Conservation (phyloP, 2,797 vertebrate genomes). For the Poeciliopsis paucimaculata region DNA sequence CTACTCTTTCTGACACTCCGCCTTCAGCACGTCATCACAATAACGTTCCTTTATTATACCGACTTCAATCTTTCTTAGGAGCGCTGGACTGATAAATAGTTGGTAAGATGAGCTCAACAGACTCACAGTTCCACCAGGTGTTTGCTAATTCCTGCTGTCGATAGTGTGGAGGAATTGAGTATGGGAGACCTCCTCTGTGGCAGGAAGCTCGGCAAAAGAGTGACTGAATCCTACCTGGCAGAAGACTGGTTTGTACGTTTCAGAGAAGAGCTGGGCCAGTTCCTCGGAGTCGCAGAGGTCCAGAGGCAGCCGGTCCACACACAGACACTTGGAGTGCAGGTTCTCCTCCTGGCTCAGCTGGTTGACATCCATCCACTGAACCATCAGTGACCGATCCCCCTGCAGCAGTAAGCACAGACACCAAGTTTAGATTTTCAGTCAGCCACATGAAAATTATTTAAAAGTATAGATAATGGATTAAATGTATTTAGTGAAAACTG, state of each 20-base stretch:
- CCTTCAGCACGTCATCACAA: background rate
- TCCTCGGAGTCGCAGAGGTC: slow-evolving; percentile 89
- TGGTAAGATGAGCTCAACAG: background rate
- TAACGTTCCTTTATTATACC: background rate
- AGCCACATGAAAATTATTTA: background rate
- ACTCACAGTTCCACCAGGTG: background rate
- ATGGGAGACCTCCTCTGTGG: background rate
- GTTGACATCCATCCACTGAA: slow-evolving; percentile 98
- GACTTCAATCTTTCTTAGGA: background rate
- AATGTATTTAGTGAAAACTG: background rate
- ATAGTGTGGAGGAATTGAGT: background rate
- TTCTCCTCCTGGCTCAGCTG: slow-evolving; percentile 89
- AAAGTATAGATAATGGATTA: slow-evolving; percentile 1
- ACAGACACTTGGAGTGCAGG: slow-evolving; percentile 97
- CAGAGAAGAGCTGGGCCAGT: slow-evolving; percentile 88
- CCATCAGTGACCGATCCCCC: slow-evolving; percentile 88
- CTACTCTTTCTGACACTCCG: too few relatives aligned
- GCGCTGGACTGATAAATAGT: background rate
- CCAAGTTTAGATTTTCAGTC: background rate
- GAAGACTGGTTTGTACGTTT: slow-evolving; percentile 91
- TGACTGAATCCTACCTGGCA: slow-evolving; percentile 88
- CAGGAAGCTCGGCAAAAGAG: background rate
- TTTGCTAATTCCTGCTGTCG: background rate
- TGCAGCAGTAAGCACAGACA: slow-evolving; percentile 44
- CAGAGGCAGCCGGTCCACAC: slow-evolving; percentile 88